Evolutionary conservation across 2,888 invertebrate species (phyloP).

Genomic region (Acanthococcus lagerstroemiae): DNA sequence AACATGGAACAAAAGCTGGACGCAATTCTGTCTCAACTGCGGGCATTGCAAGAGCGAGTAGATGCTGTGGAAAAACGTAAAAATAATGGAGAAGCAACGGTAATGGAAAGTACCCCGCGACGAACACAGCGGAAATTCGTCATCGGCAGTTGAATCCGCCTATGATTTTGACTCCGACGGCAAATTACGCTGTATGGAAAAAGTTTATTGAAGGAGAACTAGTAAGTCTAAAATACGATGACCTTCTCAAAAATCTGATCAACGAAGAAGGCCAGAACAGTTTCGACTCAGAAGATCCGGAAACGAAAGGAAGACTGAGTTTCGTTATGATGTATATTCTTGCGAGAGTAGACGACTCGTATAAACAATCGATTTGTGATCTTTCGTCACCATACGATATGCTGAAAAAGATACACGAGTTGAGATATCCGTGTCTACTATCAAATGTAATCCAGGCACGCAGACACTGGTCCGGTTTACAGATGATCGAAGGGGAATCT

Average conservation of each 20-base stretch:
- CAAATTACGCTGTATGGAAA: slow-evolving; percentile 1
- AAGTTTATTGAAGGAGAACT: not conserved
- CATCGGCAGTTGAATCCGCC: not conserved
- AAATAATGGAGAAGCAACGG: too few relatives aligned
- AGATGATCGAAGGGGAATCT: not conserved
- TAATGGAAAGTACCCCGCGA: too few relatives aligned
- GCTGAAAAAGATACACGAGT: not conserved
- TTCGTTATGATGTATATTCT: not conserved
- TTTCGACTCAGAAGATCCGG: slow-evolving; percentile 7
- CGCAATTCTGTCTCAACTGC: too few relatives aligned
- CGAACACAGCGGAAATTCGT: too few relatives aligned
- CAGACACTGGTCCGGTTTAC: not conserved
- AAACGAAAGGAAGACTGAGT: not conserved
- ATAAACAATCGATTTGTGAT: not conserved
- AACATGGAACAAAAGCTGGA: too few relatives aligned
- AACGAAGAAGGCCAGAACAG: not conserved
- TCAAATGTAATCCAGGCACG: not conserved
- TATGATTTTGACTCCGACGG: not conserved
- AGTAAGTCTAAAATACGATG: not conserved
- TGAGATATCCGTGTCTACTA: not conserved
- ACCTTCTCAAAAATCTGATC: not conserved
- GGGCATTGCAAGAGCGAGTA: too few relatives aligned
- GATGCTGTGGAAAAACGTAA: too few relatives aligned
- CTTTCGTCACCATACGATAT: not conserved
- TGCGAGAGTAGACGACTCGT: not conserved